Conservation (phyloP, 2,888 invertebrate genomes). For the Proisotoma minuta region DNA sequence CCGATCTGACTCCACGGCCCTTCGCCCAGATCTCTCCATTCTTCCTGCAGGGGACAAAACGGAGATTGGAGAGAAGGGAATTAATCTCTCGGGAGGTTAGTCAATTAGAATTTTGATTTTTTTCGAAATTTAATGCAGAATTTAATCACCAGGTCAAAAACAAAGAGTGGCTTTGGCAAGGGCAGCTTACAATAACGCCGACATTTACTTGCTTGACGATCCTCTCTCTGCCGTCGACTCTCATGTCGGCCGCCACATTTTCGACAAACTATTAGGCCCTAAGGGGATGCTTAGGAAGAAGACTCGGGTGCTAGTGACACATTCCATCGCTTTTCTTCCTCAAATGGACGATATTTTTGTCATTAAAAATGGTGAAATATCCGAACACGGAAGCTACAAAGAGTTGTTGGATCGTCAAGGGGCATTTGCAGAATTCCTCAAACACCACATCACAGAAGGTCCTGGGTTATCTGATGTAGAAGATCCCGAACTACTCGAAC, state of each 20-base stretch:
- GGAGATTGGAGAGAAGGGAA: conserved; percentile 97
- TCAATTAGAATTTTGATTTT: too few relatives aligned
- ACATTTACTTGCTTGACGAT: conserved; percentile 58
- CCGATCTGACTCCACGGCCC: conserved; percentile 84
- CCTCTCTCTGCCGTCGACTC: conserved; percentile 70
- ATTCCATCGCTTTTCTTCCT: conserved; percentile 87
- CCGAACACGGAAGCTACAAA: conserved; percentile 84
- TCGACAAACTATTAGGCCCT: conserved; percentile 86
- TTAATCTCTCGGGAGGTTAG: conserved; percentile 84
- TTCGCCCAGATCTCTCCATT: conserved; percentile 86
- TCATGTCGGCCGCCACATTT: conserved; percentile 89
- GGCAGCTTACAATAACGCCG: conserved; percentile 53
- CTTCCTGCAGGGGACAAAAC: conserved; percentile 93
- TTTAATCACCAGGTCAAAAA: too few relatives aligned
- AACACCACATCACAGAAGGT: conserved; percentile 2
- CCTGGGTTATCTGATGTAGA: conserved; percentile 48
- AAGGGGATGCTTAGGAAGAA: conserved; percentile 62
- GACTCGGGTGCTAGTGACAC: conserved; percentile 90
- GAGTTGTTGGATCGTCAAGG: conserved; percentile 71
- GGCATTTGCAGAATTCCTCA: conserved; percentile 44
- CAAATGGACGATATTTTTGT: conserved; percentile 87
- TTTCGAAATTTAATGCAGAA: too few relatives aligned
- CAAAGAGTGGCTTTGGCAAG: conserved; percentile 75
- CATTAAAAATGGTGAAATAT: conserved; percentile 76
- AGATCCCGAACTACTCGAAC: conserved; percentile 36